Base-by-base conservation (phyloP, 37 sponge, comb jelly and placozoan species). In the Spongilla lacustris region DNA sequence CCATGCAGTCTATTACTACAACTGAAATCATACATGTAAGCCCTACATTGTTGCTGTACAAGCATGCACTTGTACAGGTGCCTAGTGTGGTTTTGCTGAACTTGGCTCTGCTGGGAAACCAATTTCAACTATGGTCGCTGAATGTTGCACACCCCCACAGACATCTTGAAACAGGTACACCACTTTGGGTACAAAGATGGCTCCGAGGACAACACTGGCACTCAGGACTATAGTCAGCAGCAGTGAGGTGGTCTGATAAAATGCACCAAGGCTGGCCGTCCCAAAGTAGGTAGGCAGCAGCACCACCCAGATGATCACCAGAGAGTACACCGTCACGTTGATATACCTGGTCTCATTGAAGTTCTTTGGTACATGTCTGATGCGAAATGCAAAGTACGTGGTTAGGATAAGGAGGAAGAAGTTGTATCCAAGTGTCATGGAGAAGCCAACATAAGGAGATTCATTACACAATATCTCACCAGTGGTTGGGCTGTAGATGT, bases 341-440 rank as follows among this genome's bases (percentile, higher is more conserved):
- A 94, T 91, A 66, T 78, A 88, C 68, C 80, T 87, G 66, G 92
- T 69, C 73, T 94, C 94, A 41, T 91, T 91, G 83, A 88, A 94
- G 66, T 94, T 86, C 30, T 87, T 37, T 0, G 94, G 94, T 5
- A 94, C 69, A 3, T 91, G 80, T 17, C 94, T 30, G 27, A 91
- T 75, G 13, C 78, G 86, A 33, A 91, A 88, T 28, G 89, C 94
- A 75, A 70, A 94, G 35, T 81, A 83, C 3, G 86, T 91, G 68
- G 86, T 78, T 24, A 32, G 3, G 2, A 91, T 69, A 14, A 94
- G 71, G 8, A 94, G 83, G 21, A 86, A 5, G 26, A 79, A 67
- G 77, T 85, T 89, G 76, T 82, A 93, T 14, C 79, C 82, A 30
- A 87, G 50, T 0, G 84, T 72, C 0, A 86, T 74, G 41, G 76